Evolutionary conservation across 2,113 vertebrate species (phyloP).

Genomic region (Dipodomys stephensi): DNA sequence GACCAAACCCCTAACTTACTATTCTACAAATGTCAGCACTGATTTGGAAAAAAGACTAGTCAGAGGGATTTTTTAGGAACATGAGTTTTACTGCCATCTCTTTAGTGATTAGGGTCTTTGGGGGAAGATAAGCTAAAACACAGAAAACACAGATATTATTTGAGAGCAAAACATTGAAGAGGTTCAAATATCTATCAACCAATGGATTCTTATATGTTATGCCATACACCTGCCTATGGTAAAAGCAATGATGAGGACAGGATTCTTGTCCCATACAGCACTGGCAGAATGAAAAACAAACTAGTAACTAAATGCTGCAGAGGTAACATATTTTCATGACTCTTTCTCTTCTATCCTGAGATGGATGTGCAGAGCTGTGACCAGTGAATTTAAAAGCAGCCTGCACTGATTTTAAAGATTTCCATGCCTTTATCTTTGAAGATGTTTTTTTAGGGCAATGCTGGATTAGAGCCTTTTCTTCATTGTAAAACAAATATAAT

Average conservation of each 20-base stretch:
- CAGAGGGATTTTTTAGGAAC: not conserved
- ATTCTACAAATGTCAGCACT: not conserved
- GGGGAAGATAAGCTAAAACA: too few species aligned
- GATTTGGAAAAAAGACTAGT: not conserved
- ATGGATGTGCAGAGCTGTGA: not conserved
- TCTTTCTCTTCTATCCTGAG: not conserved
- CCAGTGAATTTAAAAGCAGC: not conserved
- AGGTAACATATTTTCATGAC: not conserved
- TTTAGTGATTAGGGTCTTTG: not conserved
- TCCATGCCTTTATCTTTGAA: constrained; percentile 8
- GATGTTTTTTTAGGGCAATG: constrained; percentile 41
- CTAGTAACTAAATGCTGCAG: not conserved
- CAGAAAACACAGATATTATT: too few species aligned
- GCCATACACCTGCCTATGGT: not conserved
- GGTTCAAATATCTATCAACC: not conserved
- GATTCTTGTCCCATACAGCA: not conserved
- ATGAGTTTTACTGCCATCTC: not conserved
- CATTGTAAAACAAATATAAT: constrained; percentile 33
- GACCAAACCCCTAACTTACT: not conserved
- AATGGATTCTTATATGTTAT: not conserved
- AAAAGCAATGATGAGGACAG: not conserved
- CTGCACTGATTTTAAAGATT: not conserved
- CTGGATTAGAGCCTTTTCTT: not conserved
- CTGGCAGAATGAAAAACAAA: not conserved
- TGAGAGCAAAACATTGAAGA: not conserved